Evolutionary conservation across 2,888 invertebrate species (phyloP).

Genomic region (Baccha elongata): DNA sequence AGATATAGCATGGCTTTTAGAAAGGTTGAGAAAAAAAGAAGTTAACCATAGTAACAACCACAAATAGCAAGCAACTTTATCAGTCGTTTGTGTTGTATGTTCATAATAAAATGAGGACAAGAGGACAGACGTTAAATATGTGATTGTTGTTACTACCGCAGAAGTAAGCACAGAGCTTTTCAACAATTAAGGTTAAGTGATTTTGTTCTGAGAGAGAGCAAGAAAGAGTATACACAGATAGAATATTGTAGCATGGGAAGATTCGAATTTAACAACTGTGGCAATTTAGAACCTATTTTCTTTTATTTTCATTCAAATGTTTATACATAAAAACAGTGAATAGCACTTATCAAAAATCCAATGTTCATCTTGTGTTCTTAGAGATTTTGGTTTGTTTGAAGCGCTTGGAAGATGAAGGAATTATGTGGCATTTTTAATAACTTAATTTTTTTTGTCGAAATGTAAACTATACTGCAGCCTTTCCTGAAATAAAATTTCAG

Average conservation of each 20-base stretch:
- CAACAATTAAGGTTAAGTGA: constrained; percentile 40
- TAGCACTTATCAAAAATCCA: constrained; percentile 41
- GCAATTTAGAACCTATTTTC: constrained; percentile 15
- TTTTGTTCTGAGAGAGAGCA: constrained; percentile 30
- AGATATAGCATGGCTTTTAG: constrained; percentile 19
- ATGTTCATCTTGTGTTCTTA: constrained; percentile 58
- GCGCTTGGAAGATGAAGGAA: not conserved
- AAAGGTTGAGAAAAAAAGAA: constrained; percentile 11
- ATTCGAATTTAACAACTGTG: constrained; percentile 21
- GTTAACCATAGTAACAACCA: constrained; percentile 31
- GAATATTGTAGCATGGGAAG: constrained; percentile 17
- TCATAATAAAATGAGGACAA: constrained; percentile 40
- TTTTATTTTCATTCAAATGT: not conserved
- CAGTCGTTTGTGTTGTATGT: constrained; percentile 20
- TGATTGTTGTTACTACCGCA: constrained; percentile 45
- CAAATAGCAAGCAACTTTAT: constrained; percentile 43
- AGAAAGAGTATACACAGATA: constrained; percentile 11
- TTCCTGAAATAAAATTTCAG: too few relatives aligned
- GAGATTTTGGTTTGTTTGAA: too few relatives aligned
- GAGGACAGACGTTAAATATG: constrained; percentile 44
- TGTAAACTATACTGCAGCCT: too few relatives aligned
- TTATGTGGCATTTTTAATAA: too few relatives aligned
- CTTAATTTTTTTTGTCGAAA: too few relatives aligned
- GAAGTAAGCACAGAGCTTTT: constrained; percentile 30
- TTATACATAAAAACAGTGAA: constrained; percentile 25